phyloP scores from a whole-genome alignment of 2,113 vertebrate species.

The Grantiella picta region DNA sequence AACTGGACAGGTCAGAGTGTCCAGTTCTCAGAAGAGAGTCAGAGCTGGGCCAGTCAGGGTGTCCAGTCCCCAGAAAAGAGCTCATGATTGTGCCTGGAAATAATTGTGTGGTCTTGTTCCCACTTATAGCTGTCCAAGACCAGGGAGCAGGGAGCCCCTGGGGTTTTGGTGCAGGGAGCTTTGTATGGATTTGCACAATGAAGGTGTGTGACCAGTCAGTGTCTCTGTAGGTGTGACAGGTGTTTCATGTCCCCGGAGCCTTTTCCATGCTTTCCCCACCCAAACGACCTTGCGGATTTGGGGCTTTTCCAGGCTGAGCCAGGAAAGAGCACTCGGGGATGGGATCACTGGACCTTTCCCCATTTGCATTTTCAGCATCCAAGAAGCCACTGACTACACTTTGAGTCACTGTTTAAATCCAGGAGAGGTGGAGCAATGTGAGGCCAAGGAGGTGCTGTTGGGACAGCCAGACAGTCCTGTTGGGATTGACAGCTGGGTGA shows the following conservation, averaged over 20 bases:
- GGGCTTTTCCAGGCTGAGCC: background rate
- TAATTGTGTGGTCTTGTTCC: background rate
- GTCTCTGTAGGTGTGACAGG: background rate
- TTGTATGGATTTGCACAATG: background rate
- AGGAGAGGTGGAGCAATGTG: background rate
- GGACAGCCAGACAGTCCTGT: background rate
- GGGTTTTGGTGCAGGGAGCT: background rate
- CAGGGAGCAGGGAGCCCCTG: background rate
- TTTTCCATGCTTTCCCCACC: background rate
- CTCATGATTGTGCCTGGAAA: background rate
- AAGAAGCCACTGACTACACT: background rate
- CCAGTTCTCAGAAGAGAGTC: background rate
- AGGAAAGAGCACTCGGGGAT: background rate
- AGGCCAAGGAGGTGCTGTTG: background rate
- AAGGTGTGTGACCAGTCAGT: background rate
- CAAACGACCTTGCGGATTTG: background rate
- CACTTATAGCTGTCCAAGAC: background rate
- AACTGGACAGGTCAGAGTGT: too few species aligned
- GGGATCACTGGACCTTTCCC: background rate
- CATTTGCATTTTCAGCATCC: background rate
- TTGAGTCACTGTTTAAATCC: background rate
- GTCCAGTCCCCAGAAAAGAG: background rate
- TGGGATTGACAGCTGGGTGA: background rate
- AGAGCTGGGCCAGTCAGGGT: background rate
- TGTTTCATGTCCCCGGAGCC: background rate